A percentile compares a stretch with the other conserved stretches of the same genome.
Evolutionary conservation across 2,888 invertebrate species (phyloP).

Genomic region (Cryptus armator): DNA sequence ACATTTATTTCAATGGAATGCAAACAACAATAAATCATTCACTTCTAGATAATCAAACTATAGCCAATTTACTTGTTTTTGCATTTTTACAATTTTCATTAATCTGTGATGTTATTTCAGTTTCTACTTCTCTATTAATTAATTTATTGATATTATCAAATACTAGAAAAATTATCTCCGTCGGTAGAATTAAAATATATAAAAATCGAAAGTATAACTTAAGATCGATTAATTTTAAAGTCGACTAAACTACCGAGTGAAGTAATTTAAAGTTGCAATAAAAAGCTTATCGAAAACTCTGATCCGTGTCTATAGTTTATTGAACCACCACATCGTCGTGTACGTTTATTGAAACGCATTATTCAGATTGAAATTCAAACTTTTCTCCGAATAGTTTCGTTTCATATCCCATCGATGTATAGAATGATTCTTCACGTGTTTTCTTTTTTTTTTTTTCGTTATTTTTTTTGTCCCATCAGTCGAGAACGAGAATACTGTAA

Average conservation of each 20-base stretch:
- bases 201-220: neutral
- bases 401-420: neutral
- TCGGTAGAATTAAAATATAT: neutral
- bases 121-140: too few species aligned
- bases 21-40: neutral
- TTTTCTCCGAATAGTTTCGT: slow-evolving; percentile 19
- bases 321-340: neutral
- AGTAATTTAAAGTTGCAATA: too few species aligned
- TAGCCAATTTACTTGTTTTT: neutral
- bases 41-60: neutral
- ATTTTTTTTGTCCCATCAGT: neutral
- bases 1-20: neutral
- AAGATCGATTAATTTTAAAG: neutral
- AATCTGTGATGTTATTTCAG: neutral
- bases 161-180: neutral
- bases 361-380: neutral
- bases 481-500: slow-evolving; percentile 22
- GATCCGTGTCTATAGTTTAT: neutral
- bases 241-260: neutral
- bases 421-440: slow-evolving; percentile 2
- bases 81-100: neutral
- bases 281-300: neutral
- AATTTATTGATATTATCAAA: neutral
- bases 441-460: neutral
- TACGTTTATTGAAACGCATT: neutral